Percentiles rank a stretch among this genome's conserved stretches.
phyloP scores from a whole-genome alignment of 1,140 invertebrate species.

The Heliconius eleuchia region DNA sequence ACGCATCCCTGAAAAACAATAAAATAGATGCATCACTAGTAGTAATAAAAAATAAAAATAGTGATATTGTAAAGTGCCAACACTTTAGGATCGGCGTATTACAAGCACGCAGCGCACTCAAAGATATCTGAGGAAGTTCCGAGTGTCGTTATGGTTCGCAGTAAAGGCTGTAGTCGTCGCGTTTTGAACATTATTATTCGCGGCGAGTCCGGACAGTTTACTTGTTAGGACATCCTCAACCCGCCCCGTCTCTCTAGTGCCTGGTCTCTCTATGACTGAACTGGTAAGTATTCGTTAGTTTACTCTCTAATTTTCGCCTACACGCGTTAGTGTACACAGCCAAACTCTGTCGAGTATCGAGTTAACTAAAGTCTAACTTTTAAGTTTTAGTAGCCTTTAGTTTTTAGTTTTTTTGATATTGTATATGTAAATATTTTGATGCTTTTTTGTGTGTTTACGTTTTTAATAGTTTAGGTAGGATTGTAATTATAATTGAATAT shows the following conservation, averaged over 20 bases:
- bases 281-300: constrained; percentile 53
- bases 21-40: neutral
- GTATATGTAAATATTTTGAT: neutral
- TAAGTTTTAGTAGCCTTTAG: neutral
- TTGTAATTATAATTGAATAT: too few relatives aligned
- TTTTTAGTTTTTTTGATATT: neutral
- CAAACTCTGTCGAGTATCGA: constrained; percentile 39
- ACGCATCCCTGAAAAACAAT: neutral
- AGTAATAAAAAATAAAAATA: constrained; percentile 6
- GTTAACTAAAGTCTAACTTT: constrained; percentile 36
- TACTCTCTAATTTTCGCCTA: constrained; percentile 59
- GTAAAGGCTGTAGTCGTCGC: constrained; percentile 42
- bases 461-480: too few relatives aligned
- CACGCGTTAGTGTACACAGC: constrained; percentile 45
- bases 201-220: constrained; percentile 48
- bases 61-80: constrained; percentile 4
- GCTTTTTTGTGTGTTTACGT: neutral
- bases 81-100: constrained; percentile 31
- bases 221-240: constrained; percentile 58
- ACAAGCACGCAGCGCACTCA: constrained; percentile 31
- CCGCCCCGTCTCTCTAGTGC: constrained; percentile 38
- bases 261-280: constrained; percentile 41
- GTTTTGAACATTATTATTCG: constrained; percentile 56
- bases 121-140: constrained; percentile 50
- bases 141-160: constrained; percentile 44